These are phyloP conservation scores for Acridotheres tristis DNA, from an alignment of 2,797 vertebrate species.

Conservation along the genomic window DNA sequence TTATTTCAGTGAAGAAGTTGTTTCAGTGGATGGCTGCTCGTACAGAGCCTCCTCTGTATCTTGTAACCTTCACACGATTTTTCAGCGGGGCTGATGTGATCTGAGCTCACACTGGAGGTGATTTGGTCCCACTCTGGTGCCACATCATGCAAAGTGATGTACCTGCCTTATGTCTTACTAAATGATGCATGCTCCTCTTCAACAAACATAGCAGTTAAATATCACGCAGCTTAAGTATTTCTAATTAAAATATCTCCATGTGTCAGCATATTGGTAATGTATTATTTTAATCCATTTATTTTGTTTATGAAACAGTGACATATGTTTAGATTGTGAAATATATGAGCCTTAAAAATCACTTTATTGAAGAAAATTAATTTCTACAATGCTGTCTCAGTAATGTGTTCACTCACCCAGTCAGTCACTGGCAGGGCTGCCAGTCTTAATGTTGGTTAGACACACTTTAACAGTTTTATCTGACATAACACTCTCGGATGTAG, in stretches of 20 bases:
- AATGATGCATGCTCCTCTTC: conserved; percentile 77
- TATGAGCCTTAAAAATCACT: conserved; percentile 95
- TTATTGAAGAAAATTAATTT: conserved; percentile 98
- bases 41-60: conserved; percentile 9
- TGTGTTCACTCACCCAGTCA: conserved; percentile 90
- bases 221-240: conserved; percentile 81
- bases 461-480: conserved; percentile 87
- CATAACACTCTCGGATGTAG: conserved; percentile 81
- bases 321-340: conserved; percentile 95
- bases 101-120: conserved; percentile 53
- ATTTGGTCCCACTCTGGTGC: conserved; percentile 65
- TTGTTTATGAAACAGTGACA: conserved; percentile 88
- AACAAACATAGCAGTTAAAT: conserved; percentile 82
- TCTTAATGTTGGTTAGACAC: conserved; percentile 90
- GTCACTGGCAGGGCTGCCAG: conserved; percentile 85
- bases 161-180: conserved; percentile 79
- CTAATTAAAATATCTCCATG: conserved; percentile 94
- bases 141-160: conserved; percentile 69
- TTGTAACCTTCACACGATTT: conserved; percentile 41
- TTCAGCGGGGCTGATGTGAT: conserved; percentile 54
- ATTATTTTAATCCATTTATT: conserved; percentile 98
- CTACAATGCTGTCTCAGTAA: conserved; percentile 89
- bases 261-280: conserved; percentile 93
- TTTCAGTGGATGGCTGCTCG: conserved; percentile 38
- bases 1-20: conserved; percentile 55